Percentiles rank a stretch among this genome's conserved stretches.
These are phyloP conservation scores for Salvator merianae DNA, from an alignment of 2,113 vertebrate species.

Conservation along the genomic window DNA sequence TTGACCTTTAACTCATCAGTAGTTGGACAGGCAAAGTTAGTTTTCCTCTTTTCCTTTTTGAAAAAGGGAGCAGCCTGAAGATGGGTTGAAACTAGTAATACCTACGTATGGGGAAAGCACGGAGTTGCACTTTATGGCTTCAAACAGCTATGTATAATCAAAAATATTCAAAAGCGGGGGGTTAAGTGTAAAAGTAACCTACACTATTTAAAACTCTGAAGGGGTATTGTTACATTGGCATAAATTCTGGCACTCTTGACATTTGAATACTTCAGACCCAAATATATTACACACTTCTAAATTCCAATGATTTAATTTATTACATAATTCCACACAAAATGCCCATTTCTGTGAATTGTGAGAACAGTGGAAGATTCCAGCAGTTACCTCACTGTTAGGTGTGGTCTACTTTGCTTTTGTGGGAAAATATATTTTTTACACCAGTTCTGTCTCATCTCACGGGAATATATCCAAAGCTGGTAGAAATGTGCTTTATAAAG, in stretches of 20 bases:
- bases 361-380: background rate
- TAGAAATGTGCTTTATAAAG: background rate
- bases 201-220: background rate
- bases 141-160: too few relatives aligned
- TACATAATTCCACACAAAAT: constrained; percentile 1
- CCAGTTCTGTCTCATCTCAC: background rate
- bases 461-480: background rate
- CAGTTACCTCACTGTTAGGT: background rate
- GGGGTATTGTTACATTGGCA: background rate
- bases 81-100: too few relatives aligned
- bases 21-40: too few relatives aligned
- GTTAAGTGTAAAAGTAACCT: background rate
- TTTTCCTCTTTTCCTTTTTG: too few relatives aligned
- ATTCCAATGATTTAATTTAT: constrained; percentile 1
- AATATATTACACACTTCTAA: background rate
- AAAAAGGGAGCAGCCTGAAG: too few relatives aligned
- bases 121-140: too few relatives aligned
- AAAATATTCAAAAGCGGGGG: background rate
- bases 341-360: background rate
- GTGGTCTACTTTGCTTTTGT: background rate
- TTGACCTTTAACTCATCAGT: too few relatives aligned
- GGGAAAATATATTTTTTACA: constrained; percentile 5
- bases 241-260: background rate
- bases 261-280: background rate
- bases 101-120: too few relatives aligned